Conservation (phyloP, 1,140 invertebrate species). For the Lepidurus couesii region DNA sequence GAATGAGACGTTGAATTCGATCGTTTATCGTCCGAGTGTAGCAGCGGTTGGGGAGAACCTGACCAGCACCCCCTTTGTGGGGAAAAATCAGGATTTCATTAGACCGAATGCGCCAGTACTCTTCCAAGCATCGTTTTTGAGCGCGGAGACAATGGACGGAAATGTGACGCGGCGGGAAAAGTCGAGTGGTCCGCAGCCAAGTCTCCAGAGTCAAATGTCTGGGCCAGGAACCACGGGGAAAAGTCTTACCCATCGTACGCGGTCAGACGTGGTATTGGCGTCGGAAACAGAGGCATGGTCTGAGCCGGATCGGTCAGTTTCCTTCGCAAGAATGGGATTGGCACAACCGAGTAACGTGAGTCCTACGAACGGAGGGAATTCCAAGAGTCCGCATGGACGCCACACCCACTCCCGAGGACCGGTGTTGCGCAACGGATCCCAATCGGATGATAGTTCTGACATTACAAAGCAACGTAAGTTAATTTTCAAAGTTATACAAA, state of each 20-base stretch:
- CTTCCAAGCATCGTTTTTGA: conserved; percentile 7
- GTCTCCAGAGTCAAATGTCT: background rate
- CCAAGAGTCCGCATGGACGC: background rate
- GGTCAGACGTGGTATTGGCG: conserved; percentile 52
- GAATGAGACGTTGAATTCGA: background rate
- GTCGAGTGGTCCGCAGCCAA: background rate
- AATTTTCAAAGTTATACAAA: too few relatives aligned
- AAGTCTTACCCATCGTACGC: conserved; percentile 42
- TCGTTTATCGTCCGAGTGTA: background rate
- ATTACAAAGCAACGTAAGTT: background rate
- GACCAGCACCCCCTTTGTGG: background rate
- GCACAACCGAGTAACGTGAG: conserved; percentile 6
- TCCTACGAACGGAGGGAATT: background rate
- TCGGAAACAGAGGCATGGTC: conserved; percentile 78
- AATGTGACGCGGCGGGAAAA: background rate
- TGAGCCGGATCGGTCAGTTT: conserved; percentile 72
- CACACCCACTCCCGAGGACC: background rate
- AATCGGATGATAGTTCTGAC: background rate
- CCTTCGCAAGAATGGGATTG: conserved; percentile 66
- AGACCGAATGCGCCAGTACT: background rate
- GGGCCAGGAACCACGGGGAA: background rate
- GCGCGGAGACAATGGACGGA: background rate
- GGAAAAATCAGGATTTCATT: background rate
- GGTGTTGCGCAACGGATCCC: background rate
- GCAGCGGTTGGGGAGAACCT: background rate